phyloP scores from a whole-genome alignment of 2,113 vertebrate species.

The Dicentrarchus labrax region DNA sequence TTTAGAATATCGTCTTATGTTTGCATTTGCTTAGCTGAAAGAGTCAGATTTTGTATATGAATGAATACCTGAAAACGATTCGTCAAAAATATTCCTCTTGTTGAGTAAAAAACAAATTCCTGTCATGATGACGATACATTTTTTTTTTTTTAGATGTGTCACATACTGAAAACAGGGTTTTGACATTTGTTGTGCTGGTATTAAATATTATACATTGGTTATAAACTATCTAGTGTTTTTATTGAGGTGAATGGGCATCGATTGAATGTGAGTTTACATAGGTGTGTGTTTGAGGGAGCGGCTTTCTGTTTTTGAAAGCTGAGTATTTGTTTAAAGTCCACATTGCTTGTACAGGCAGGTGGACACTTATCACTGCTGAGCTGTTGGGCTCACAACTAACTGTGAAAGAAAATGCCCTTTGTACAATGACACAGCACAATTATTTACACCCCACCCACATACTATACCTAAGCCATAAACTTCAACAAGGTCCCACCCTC shows the following conservation, averaged over 20 bases:
- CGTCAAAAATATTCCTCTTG: background rate
- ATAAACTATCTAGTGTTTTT: background rate
- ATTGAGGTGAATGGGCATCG: background rate
- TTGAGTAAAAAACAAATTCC: background rate
- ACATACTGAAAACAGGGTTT: background rate
- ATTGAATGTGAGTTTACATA: background rate
- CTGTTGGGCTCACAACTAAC: background rate
- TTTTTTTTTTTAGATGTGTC: background rate
- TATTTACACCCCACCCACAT: background rate
- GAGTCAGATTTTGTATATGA: background rate
- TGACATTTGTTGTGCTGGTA: background rate
- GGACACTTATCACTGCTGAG: background rate
- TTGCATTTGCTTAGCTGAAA: background rate
- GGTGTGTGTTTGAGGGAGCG: conserved; percentile 39
- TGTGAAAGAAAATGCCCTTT: background rate
- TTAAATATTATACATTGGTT: background rate
- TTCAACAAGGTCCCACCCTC: background rate
- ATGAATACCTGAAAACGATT: background rate
- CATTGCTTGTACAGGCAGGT: conserved; percentile 10
- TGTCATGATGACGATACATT: background rate
- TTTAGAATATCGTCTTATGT: background rate
- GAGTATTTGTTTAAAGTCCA: conserved; percentile 42
- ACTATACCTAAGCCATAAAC: background rate
- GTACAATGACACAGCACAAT: conserved; percentile 1
- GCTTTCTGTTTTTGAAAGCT: background rate